A percentile compares a stretch with the other conserved stretches of the same genome.
Evolutionary conservation across 1,140 invertebrate species (phyloP).

Genomic region (Pseudoatta argentina): DNA sequence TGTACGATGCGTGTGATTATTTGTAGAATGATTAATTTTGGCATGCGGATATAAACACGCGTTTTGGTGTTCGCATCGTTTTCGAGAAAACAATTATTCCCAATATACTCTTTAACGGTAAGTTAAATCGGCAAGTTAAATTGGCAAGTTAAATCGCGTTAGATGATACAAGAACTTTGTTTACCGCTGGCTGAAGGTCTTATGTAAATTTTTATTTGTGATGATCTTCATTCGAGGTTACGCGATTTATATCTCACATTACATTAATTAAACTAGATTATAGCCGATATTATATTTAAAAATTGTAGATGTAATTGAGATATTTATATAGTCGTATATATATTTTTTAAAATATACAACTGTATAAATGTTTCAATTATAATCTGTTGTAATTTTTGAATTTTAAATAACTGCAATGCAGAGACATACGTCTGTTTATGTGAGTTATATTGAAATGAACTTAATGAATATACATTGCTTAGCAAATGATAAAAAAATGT

Average conservation of each 20-base stretch:
- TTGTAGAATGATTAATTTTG: conserved; percentile 43
- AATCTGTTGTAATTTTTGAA: not conserved
- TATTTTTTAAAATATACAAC: not conserved
- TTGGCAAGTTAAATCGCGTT: not conserved
- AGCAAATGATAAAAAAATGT: conserved; percentile 14
- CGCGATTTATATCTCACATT: not conserved
- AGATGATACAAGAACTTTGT: not conserved
- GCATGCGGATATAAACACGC: not conserved
- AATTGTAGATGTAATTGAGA: too few species aligned
- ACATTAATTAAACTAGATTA: conserved; percentile 26
- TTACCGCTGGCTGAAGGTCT: not conserved
- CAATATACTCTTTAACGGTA: not conserved
- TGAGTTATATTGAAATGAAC: not conserved
- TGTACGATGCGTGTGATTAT: conserved; percentile 29
- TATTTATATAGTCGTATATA: not conserved
- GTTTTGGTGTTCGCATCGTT: not conserved
- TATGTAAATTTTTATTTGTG: conserved; percentile 4
- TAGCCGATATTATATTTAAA: not conserved
- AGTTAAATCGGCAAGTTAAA: not conserved
- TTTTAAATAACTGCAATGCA: not conserved
- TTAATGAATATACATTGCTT: not conserved
- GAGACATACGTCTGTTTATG: not conserved
- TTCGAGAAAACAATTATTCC: conserved; percentile 8
- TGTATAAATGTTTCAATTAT: not conserved
- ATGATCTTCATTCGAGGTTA: not conserved